phyloP scores from a whole-genome alignment of 2,797 vertebrate species.

The Tympanoctomys barrerae region DNA sequence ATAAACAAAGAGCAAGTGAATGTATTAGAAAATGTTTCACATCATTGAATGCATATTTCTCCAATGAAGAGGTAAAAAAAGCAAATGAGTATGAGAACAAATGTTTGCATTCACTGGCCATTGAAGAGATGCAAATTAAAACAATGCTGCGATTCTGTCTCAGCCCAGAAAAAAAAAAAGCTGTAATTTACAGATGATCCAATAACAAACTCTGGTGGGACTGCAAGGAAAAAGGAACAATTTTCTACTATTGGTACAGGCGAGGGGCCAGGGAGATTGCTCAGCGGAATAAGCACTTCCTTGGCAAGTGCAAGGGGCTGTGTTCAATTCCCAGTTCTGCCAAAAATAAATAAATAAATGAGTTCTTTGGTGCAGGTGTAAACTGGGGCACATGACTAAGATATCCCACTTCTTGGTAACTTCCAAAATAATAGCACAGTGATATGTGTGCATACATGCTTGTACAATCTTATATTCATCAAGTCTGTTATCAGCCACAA shows the following conservation, averaged over 20 bases:
- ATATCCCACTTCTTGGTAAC: not conserved
- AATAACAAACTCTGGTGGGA: not conserved
- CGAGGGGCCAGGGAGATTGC: too few species aligned
- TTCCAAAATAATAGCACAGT: not conserved
- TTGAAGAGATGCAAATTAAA: not conserved
- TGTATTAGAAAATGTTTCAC: not conserved
- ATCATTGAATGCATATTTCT: not conserved
- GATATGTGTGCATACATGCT: not conserved
- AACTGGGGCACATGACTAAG: not conserved
- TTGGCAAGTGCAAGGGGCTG: too few species aligned
- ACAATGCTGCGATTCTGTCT: not conserved
- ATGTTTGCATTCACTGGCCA: not conserved
- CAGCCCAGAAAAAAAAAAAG: not conserved
- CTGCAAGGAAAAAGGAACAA: not conserved
- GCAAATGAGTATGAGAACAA: not conserved
- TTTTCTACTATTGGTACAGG: too few species aligned
- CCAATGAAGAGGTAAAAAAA: not conserved
- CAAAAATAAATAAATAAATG: too few species aligned
- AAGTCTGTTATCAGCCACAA: not conserved
- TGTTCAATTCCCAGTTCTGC: too few species aligned
- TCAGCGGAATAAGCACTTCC: too few species aligned
- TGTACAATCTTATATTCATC: not conserved
- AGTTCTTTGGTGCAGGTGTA: too few species aligned
- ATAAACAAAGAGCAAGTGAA: not conserved
- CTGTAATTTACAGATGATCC: not conserved